Percentiles rank a stretch among this genome's conserved stretches.
phyloP scores from a whole-genome alignment of 2,888 invertebrate species.

The Leptarthrus brevirostris region DNA sequence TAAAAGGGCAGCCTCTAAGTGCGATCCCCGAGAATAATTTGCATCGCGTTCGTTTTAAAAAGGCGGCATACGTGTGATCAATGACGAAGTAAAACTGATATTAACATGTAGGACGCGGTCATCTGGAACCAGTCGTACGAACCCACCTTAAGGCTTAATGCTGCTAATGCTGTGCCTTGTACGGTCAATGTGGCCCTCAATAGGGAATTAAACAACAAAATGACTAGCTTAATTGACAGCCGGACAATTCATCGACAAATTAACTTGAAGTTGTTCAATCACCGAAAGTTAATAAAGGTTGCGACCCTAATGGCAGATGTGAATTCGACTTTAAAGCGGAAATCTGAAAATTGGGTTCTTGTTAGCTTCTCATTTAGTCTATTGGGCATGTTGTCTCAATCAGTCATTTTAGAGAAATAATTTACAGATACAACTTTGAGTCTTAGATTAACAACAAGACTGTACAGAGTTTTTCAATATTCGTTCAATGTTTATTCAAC shows the following conservation, averaged over 20 bases:
- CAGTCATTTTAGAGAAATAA: too few relatives aligned
- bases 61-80: conserved; percentile 1
- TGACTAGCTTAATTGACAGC: conserved; percentile 8
- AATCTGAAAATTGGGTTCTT: too few relatives aligned
- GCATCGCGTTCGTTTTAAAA: too few relatives aligned
- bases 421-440: too few relatives aligned
- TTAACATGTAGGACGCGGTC: background rate
- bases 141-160: background rate
- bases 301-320: conserved; percentile 15
- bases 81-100: background rate
- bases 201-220: conserved; percentile 13
- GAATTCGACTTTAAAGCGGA: too few relatives aligned
- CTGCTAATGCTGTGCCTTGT: background rate
- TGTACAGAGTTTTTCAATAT: too few relatives aligned
- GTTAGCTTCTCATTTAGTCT: too few relatives aligned
- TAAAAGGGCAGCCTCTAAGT: too few relatives aligned
- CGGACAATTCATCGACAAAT: background rate
- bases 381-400: too few relatives aligned
- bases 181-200: background rate
- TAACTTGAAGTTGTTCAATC: conserved; percentile 16
- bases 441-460: too few relatives aligned
- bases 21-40: too few relatives aligned
- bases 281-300: conserved; percentile 35
- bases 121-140: conserved; percentile 10
- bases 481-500: too few relatives aligned